These are phyloP conservation scores for Toxonevra muliebris DNA, from an alignment of 2,888 invertebrate species.

Conservation along the genomic window DNA sequence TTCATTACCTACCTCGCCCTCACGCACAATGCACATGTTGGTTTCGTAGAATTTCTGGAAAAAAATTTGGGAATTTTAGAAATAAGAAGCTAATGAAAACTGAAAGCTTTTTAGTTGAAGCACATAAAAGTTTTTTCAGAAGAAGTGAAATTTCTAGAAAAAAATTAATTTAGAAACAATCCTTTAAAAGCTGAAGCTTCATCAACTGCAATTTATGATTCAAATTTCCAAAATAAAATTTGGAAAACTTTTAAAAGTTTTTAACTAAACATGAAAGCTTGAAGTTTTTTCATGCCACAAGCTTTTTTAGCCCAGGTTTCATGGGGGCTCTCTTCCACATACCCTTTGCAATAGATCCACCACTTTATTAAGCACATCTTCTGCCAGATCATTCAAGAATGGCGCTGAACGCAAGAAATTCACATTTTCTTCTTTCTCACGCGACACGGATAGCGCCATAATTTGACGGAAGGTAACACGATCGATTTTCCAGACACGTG, in stretches of 20 bases:
- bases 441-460: constrained; percentile 86
- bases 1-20: constrained; percentile 88
- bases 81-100: background rate
- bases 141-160: no score
- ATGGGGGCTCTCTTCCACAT: constrained; percentile 42
- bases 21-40: constrained; percentile 80
- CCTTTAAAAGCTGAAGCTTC: no score
- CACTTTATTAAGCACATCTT: constrained; percentile 79
- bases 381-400: constrained; percentile 76
- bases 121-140: background rate
- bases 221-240: no score
- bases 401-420: constrained; percentile 85
- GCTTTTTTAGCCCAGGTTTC: background rate
- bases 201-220: no score
- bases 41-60: constrained; percentile 81
- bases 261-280: background rate
- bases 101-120: background rate
- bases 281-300: background rate
- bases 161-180: no score
- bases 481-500: constrained; percentile 89
- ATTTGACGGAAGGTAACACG: constrained; percentile 87
- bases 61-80: constrained; percentile 23
- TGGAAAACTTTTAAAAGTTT: background rate
- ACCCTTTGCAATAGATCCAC: constrained; percentile 89
- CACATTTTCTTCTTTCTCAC: constrained; percentile 85